Evolutionary conservation across 1,140 invertebrate genomes (phyloP).

Genomic region (Orchesella cincta): DNA sequence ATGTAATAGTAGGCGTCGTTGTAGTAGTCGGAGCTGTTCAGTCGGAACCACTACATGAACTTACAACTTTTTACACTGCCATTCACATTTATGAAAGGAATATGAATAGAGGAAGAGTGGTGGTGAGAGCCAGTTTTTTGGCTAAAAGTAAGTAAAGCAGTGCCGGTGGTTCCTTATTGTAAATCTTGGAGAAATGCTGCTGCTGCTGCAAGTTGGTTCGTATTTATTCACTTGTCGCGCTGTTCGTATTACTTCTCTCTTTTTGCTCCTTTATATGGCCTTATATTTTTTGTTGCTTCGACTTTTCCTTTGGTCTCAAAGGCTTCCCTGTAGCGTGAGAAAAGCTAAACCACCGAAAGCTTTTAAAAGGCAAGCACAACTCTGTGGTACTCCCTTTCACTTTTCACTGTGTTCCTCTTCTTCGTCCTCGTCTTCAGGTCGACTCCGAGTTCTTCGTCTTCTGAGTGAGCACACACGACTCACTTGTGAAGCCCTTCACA

Average conservation of each 20-base stretch:
- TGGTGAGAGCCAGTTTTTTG: not conserved
- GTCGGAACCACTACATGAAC: slow-evolving; percentile 7
- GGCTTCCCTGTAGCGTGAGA: slow-evolving; percentile 9
- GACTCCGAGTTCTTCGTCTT: not conserved
- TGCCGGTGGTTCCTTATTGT: not conserved
- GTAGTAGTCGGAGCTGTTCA: not conserved
- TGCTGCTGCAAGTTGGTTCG: not conserved
- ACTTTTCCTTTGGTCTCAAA: slow-evolving; percentile 21
- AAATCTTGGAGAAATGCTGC: not conserved
- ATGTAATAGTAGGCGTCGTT: not conserved
- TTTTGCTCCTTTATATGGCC: not conserved
- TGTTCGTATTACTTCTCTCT: slow-evolving; percentile 1
- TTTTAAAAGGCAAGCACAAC: slow-evolving; percentile 14
- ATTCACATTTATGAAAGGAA: slow-evolving; percentile 21
- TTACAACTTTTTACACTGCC: not conserved
- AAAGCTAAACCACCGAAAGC: slow-evolving; percentile 20
- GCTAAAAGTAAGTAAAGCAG: not conserved
- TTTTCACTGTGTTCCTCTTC: not conserved
- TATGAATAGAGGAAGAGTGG: slow-evolving; percentile 3
- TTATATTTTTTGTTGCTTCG: slow-evolving; percentile 15
- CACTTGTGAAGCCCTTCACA: slow-evolving; percentile 10
- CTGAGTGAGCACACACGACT: not conserved
- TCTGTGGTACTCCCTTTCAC: not conserved
- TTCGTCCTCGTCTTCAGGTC: no score
- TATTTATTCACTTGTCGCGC: slow-evolving; percentile 7